Evolutionary conservation across 2,888 invertebrate genomes (phyloP), one percentile per base, ranked within the genome.

Genomic region (Heliconius erato): DNA sequence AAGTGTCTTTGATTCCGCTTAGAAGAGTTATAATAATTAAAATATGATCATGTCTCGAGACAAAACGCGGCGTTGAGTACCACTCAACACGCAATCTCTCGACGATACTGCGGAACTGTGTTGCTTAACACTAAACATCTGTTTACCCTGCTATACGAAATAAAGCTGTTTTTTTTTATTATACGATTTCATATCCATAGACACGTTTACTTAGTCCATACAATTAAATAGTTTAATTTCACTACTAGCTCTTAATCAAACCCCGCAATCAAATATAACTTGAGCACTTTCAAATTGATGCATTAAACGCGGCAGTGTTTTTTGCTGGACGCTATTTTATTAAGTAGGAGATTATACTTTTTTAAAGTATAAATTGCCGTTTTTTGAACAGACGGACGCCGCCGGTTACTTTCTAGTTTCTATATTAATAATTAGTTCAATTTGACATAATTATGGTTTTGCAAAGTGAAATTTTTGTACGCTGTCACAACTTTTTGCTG

Each of bases 351-450:
- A 40, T 59, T 59, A 76, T 76, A 35, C 74, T 76, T 76, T 76
- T 63, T 76, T 35, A 35, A 63, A 59, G 6, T 44, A 67, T 78
- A 78, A 78, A 67, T 78, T 49, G 49, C 78, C 26, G 40, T 65
- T 67, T 78, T 67, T 78, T 67, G 11, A 28, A 65, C 44, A 44
- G 44, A 67, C 44, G 49, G 19, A 44, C 44, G 78, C 67, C 78
- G 67, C 63, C 40, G 59, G 32, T 67, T 49, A 78, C 78, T 78
- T 78, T 78, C 78, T 78, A 78, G 44, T 72, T 72, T 72, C 72
- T 72, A 72, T 72, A 72, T 49, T 78, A 78, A 78, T 78, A 67
- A 78, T 78, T 78, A 67, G 28, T 67, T 67, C 67, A 44, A 65
- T 78, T 78, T 78, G 65, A 78, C 23, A 67, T 78, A 67, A 67